Percentiles rank a stretch among this genome's conserved stretches.
These are phyloP conservation scores for Corella eumyota DNA, from an alignment of 23 tunicate genomes.

Conservation along the genomic window DNA sequence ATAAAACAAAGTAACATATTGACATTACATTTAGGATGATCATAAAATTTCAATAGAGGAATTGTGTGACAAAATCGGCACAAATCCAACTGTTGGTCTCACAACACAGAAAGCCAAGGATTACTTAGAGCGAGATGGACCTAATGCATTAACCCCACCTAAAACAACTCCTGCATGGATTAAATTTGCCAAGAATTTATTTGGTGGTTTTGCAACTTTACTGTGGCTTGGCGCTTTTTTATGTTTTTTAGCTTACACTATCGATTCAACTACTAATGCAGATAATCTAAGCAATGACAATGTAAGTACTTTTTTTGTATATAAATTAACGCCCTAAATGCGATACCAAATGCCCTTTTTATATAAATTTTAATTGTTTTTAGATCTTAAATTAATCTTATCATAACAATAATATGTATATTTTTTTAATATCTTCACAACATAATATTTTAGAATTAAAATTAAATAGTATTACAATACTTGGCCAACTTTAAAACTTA, in stretches of 20 bases:
- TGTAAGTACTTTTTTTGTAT: constrained; percentile 37
- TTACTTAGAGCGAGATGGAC: constrained; percentile 68
- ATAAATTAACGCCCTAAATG: background rate
- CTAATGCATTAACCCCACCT: constrained; percentile 98
- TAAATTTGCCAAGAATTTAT: constrained; percentile 93
- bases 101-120: constrained; percentile 58
- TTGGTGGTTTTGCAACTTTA: constrained; percentile 97
- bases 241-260: constrained; percentile 72
- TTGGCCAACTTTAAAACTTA: too few species aligned
- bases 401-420: too few species aligned
- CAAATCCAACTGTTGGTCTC: constrained; percentile 36
- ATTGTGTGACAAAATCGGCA: constrained; percentile 8
- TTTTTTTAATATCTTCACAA: too few species aligned
- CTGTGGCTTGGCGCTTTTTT: constrained; percentile 97
- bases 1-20: too few species aligned
- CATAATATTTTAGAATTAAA: too few species aligned
- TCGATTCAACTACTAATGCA: constrained; percentile 49
- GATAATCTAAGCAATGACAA: constrained; percentile 71
- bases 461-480: too few species aligned
- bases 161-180: constrained; percentile 99
- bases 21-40: constrained; percentile 45
- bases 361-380: too few species aligned
- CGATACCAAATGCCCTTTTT: too few species aligned
- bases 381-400: too few species aligned
- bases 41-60: constrained; percentile 46